Base-by-base conservation (phyloP, 1,140 invertebrate species). In the Trichomalopsis sarcophagae region DNA sequence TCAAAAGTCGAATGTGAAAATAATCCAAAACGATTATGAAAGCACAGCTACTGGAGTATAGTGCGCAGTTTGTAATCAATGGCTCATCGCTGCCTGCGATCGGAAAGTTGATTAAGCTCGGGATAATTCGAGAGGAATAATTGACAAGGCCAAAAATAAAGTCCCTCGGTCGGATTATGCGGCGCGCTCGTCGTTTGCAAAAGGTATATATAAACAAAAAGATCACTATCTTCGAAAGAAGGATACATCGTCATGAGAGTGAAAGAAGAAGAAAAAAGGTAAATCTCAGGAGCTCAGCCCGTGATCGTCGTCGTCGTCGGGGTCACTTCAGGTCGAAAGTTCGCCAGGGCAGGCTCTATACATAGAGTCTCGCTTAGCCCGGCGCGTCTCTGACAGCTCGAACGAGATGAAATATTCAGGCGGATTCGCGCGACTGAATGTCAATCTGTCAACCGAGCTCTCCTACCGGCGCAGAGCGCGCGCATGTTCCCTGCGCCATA, bases 271-370 rank as follows among this genome's bases (percentile, higher is more conserved):
- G 27, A 0, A 0, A 27, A 27, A 27, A 27, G 27, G 27, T 27
- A 27, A 27, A 27, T 1, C 27, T 27, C 27, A 27, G 27, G 27
- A 27, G 27, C 27, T 27, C 27, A 1, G 1, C 27, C 27, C 27
- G 27, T 27, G 0, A 27, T 27, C 5, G 62, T 13, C 50, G 44
- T 36, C 21, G 77, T 33, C 76, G 68, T 62, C 75, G 89, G 89
- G 90, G 90, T 91, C 90, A 91, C 87, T 89, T 76, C 89, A 89
- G 91, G 91, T 91, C 89, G 90, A 92, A 92, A 92, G 91, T 91
- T 92, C 90, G 90, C 88, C 90, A 89, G 91, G 89, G 85, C 85
- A 88, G 86, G 69, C 88, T 27, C 27, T 85, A 84, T 82, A 86
- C 44, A 86, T 84, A 86, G 82, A 86, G 71, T 85, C 85, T 82